Evolutionary conservation across 2,888 invertebrate species (phyloP).

Genomic region (Candidula unifasciata): DNA sequence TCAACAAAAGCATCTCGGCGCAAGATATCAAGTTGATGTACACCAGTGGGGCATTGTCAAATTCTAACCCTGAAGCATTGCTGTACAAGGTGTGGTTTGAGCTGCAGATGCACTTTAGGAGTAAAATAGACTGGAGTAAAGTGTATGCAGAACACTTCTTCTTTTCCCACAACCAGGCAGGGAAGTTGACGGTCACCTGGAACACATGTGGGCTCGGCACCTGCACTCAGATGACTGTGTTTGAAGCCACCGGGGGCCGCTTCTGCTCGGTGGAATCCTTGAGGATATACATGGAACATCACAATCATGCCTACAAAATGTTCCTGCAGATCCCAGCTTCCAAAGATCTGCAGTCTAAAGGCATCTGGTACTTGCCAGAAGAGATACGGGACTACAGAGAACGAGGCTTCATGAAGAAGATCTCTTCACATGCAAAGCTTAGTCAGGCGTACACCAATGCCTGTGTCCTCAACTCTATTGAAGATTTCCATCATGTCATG

Average conservation of each 20-base stretch:
- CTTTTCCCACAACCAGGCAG: conserved; percentile 41
- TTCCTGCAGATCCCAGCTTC: conserved; percentile 46
- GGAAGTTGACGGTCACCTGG: conserved; percentile 45
- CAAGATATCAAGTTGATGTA: conserved; percentile 48
- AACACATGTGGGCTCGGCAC: conserved; percentile 38
- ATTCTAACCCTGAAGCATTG: conserved; percentile 47
- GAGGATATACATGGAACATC: conserved; percentile 46
- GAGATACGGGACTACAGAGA: conserved; percentile 45
- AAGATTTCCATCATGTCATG: conserved; percentile 44
- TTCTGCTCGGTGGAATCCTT: conserved; percentile 53
- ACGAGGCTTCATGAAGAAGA: conserved; percentile 47
- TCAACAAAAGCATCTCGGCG: conserved; percentile 34
- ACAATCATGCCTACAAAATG: conserved; percentile 22
- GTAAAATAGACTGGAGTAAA: conserved; percentile 48
- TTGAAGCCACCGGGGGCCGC: conserved; percentile 39
- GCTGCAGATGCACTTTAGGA: conserved; percentile 53
- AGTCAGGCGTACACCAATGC: conserved; percentile 50
- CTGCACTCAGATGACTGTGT: conserved; percentile 33
- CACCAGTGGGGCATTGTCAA: conserved; percentile 41
- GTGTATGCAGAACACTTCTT: conserved; percentile 47
- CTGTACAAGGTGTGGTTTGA: conserved; percentile 56
- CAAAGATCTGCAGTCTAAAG: not conserved
- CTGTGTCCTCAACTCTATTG: conserved; percentile 44
- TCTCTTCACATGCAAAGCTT: conserved; percentile 44
- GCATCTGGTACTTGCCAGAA: conserved; percentile 45